Evolutionary conservation across 2,797 vertebrate species (phyloP).

Genomic region (Tokudaia muenninki): DNA sequence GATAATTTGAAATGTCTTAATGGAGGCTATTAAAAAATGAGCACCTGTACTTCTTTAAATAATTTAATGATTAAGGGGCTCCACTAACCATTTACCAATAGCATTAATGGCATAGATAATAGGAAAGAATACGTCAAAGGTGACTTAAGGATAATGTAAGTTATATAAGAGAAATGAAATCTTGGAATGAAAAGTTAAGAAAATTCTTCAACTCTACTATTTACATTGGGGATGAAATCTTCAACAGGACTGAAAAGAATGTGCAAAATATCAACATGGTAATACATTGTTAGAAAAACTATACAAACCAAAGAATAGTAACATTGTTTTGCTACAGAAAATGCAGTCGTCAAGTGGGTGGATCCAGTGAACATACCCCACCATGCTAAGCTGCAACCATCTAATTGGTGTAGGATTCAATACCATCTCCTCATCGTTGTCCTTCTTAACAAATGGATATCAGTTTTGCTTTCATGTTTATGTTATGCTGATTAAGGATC

Average conservation of each 20-base stretch:
- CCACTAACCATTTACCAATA: slow-evolving; percentile 45
- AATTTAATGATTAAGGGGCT: slow-evolving; percentile 37
- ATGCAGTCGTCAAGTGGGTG: not conserved
- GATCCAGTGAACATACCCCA: not conserved
- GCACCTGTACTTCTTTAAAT: slow-evolving; percentile 56
- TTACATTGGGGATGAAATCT: slow-evolving; percentile 12
- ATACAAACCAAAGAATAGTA: not conserved
- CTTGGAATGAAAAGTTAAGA: slow-evolving; percentile 26
- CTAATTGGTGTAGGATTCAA: not conserved
- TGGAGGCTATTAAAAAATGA: slow-evolving; percentile 68
- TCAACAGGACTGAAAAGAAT: not conserved
- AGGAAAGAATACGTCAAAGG: slow-evolving; percentile 9
- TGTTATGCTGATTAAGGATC: not conserved
- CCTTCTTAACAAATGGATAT: not conserved
- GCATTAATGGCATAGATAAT: slow-evolving; percentile 61
- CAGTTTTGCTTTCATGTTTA: slow-evolving; percentile 51
- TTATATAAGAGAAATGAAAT: slow-evolving; percentile 62
- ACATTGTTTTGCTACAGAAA: slow-evolving; percentile 41
- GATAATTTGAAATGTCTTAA: slow-evolving; percentile 67
- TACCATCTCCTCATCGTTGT: not conserved
- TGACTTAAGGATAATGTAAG: slow-evolving; percentile 71
- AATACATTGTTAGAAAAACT: slow-evolving; percentile 35
- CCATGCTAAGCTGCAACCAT: not conserved
- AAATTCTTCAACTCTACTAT: slow-evolving; percentile 47
- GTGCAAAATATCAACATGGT: not conserved